Evolutionary conservation across 2,113 vertebrate genomes (phyloP), one percentile per base, ranked within the genome.

Genomic region (Eleginops maclovinus): DNA sequence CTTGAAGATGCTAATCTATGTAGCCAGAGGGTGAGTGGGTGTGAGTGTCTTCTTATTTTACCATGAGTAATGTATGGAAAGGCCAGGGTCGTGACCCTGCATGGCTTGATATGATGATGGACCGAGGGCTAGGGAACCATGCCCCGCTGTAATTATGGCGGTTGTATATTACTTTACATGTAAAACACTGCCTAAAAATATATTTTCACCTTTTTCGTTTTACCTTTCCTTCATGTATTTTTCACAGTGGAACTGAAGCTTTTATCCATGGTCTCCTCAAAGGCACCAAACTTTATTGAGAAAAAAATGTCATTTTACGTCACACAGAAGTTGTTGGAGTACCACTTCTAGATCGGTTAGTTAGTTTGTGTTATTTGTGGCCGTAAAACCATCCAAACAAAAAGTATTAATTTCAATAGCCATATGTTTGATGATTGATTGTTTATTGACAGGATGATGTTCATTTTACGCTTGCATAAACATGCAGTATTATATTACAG

Each of bases 1-100:
- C 36, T 15, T 53, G 49, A 69, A 79, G 50, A 77, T 72, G 58
- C 31, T 64, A 63, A 72, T 71, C 58, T 43, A 31, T 76, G 14
- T 22, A 55, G 54, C 41, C 28, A 22, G 51, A 47, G 46, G 58
- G 66, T 61, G 40, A 60, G 56, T 75, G 72, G 26, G 21, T 24
- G 51, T 73, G 36, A 17, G 15, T 81, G 19, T 31, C 17, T 53
- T 58, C 69, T 60, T 51, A 14, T 63, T 79, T 68, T n/a, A 53
- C 15, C 17, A 15, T 66, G 12, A 67, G 36, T 19, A 43, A 64
- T 76, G 12, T 66, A 31, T 75, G 14, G 63, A 75, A 69, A 55
- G 71, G 67, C 17, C n/a, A 9, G 19, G 11, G 15, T 61, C 44
- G 41, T 26, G 40, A 75, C 53, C 17, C 58, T 68, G 50, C 44